Evolutionary conservation across 2,797 vertebrate genomes (phyloP), one percentile per base, ranked within the genome.

Genomic region (Catharus ustulatus): DNA sequence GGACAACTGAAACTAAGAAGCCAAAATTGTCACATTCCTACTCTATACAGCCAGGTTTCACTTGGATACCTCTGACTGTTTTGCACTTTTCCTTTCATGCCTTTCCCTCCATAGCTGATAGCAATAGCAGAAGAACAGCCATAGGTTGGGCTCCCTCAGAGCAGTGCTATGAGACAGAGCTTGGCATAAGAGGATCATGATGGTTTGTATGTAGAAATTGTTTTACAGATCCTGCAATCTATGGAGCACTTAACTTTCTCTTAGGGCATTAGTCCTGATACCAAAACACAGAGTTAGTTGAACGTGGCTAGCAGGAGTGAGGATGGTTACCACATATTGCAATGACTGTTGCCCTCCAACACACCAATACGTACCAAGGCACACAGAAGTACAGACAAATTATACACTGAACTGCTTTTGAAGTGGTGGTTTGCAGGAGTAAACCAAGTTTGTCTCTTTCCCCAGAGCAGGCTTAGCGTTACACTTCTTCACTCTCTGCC

Each of bases 241-340:
- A 1, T 54, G 58, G 22, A 90, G 38, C 16, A 32, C 30, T 40
- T 62, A 66, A 26, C 40, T 23, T 34, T 30, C 30, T 66, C 22
- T 58, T 82, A 59, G 3, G 29, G 7, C 7, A 48, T 14, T 23
- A 68, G 15, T 66, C n/a, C 22, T 86, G 63, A 17, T 4, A 49
- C 11, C 27, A 72, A 75, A 93, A 69, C 19, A 58, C 6, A 51
- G 42, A 23, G 3, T 43, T 48, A 64, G n/a, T 26, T 46, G 30
- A 64, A 27, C 0, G 0, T 17, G 7, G 40, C 18, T 24, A 43
- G 46, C 46, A 78, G 49, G 43, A 87, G 10, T 12, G 20, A 30
- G 27, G 9, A 8, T 2, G 6, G 8, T 30, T 87, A 46, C 21
- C 45, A 45, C 42, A 55, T 0, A 0, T 6, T 72, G 45, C 10